Percentiles rank a stretch among this genome's conserved stretches.
Evolutionary conservation across 2,888 invertebrate genomes (phyloP).

Genomic region (Amiota mariae): DNA sequence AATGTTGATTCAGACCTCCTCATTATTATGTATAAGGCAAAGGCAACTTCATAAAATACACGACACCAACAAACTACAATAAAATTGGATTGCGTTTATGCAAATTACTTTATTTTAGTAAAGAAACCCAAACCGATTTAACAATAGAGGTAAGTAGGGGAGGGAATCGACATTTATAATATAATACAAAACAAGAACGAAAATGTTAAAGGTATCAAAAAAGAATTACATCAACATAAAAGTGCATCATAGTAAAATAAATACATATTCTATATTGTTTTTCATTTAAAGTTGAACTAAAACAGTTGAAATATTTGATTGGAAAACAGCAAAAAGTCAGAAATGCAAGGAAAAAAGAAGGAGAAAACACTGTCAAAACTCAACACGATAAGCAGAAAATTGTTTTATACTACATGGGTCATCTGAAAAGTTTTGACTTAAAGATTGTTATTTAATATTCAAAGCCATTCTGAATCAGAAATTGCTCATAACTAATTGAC

Average conservation of each 20-base stretch:
- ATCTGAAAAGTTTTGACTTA: too few species aligned
- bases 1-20: too few species aligned
- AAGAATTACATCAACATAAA: neutral
- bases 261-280: too few species aligned
- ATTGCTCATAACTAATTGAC: too few species aligned
- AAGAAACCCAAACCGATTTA: neutral
- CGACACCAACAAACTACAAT: neutral
- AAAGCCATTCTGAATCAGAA: too few species aligned
- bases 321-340: slow-evolving; percentile 15
- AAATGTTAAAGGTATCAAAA: slow-evolving; percentile 9
- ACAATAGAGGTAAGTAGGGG: neutral
- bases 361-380: neutral
- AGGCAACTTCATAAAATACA: too few species aligned
- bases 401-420: neutral
- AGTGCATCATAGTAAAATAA: too few species aligned
- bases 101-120: slow-evolving; percentile 21
- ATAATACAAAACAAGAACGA: slow-evolving; percentile 1
- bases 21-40: too few species aligned
- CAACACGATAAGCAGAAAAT: neutral
- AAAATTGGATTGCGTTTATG: slow-evolving; percentile 18
- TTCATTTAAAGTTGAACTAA: too few species aligned
- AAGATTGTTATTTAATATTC: too few species aligned
- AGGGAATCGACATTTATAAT: neutral
- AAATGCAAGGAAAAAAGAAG: neutral
- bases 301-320: slow-evolving; percentile 20